These are phyloP conservation scores for Torymus aiolomorphi DNA, from an alignment of 2,888 invertebrate genomes.

Conservation along the genomic window DNA sequence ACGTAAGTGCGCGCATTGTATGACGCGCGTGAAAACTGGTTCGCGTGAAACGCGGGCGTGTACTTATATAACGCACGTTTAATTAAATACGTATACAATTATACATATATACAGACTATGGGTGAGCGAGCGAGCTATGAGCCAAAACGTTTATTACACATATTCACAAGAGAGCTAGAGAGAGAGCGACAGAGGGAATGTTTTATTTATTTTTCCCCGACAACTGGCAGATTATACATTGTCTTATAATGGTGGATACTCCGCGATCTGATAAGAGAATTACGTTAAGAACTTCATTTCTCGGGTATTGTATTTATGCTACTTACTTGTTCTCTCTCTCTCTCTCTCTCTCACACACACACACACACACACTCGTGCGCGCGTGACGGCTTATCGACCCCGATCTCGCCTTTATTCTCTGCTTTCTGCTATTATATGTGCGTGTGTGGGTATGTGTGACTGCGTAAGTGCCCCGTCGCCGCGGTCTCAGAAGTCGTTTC, in stretches of 20 bases:
- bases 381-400: slow-evolving; percentile 24
- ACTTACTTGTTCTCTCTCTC: too few relatives aligned
- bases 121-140: too few relatives aligned
- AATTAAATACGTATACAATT: slow-evolving; percentile 50
- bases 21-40: not conserved
- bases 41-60: not conserved
- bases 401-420: slow-evolving; percentile 30
- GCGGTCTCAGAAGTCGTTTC: slow-evolving; percentile 7
- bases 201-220: slow-evolving; percentile 49
- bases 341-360: too few relatives aligned
- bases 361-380: too few relatives aligned
- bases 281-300: slow-evolving; percentile 56
- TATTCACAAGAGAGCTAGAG: too few relatives aligned
- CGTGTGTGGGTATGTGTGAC: slow-evolving; percentile 2
- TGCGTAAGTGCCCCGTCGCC: not conserved
- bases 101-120: too few relatives aligned
- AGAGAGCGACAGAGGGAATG: slow-evolving; percentile 19
- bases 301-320: slow-evolving; percentile 49
- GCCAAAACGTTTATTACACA: too few relatives aligned
- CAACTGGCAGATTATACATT: slow-evolving; percentile 16
- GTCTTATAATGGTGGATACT: slow-evolving; percentile 46
- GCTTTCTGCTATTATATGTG: too few relatives aligned
- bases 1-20: slow-evolving; percentile 15
- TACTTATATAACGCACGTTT: slow-evolving; percentile 45
- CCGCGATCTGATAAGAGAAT: slow-evolving; percentile 52